These are phyloP conservation scores for Chrysina gloriosa DNA, from an alignment of 2,888 invertebrate species.

Conservation along the genomic window DNA sequence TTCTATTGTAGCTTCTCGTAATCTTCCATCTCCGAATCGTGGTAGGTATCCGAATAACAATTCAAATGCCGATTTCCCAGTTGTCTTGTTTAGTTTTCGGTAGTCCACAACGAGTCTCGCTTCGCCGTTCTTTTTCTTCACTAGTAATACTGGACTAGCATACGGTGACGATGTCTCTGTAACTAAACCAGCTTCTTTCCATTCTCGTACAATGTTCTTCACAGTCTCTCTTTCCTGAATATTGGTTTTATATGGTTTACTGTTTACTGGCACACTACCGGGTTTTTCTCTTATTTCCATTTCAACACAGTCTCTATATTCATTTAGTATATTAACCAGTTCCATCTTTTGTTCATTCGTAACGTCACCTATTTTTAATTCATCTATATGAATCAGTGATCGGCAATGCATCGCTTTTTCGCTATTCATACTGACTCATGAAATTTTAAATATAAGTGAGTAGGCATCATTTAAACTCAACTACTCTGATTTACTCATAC, in stretches of 20 bases:
- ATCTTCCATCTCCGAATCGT: no score
- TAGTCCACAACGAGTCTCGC: not conserved
- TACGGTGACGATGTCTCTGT: slow-evolving; percentile 47
- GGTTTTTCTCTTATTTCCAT: not conserved
- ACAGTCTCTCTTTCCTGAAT: not conserved
- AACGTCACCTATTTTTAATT: not conserved
- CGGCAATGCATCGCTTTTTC: no score
- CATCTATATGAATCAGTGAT: no score
- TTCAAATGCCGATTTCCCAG: no score
- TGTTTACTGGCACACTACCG: slow-evolving; percentile 39
- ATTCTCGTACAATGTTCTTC: not conserved
- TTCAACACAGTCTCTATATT: not conserved
- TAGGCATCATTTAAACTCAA: no score
- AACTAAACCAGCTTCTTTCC: slow-evolving; percentile 15
- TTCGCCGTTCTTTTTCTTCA: slow-evolving; percentile 46
- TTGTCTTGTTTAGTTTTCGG: not conserved
- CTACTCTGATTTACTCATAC: no score
- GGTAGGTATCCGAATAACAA: no score
- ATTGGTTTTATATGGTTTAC: slow-evolving; percentile 49
- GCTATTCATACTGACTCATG: no score
- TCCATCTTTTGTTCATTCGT: not conserved
- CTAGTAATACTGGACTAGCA: slow-evolving; percentile 42
- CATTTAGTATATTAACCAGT: not conserved
- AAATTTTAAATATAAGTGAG: no score
- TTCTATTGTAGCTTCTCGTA: no score